Evolutionary conservation across 2,113 vertebrate species (phyloP), one percentile per base, ranked within the genome.

Genomic region (Ochotona princeps): DNA sequence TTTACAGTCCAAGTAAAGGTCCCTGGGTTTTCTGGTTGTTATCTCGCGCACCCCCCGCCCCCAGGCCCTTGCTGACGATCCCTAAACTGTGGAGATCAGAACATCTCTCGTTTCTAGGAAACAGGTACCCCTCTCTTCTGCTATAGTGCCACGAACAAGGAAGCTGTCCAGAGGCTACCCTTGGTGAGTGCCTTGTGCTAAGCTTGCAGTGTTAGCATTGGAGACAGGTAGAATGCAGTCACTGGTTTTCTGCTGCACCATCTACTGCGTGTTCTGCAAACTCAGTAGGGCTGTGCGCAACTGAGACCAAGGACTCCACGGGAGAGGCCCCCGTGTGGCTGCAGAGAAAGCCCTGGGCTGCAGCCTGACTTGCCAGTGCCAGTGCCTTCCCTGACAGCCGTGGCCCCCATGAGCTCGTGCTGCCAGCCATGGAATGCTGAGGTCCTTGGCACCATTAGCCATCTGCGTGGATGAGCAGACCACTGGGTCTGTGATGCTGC

Each of bases 1-100:
- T 85, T 87, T 93, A 70, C 65, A 80, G 63, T 90, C 61, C 66
- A 91, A 69, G 91, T 72, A 73, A 79, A 15, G 38, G 38, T 13
- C 60, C 54, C 26, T 35, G 4, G 7, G 20, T 23, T 23, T 14
- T 30, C 15, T 10, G 38, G 54, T 57, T 57, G 17, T 57, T 57
- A 18, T 44, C 38, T 6, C 38, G 54, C 65, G n/a, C n/a, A n/a
- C 11, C 32, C 35, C 73, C 73, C 63, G 3, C 67, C 78, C 84
- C 76, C 44, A 75, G n/a, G 66, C 15, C 67, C 61, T 88, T 63
- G 20, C 63, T 51, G 70, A 65, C 28, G 15, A 74, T 66, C 65
- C 65, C 92, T 69, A 61, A 90, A 69, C 21, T 21, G 5, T 89
- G 54, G 66, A 6, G 85, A 75, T 74, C 30, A 72, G 74, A 49